Evolutionary conservation across 1,140 invertebrate genomes (phyloP), one percentile per base, ranked within the genome.

Genomic region (Leptinotarsa defecta): DNA sequence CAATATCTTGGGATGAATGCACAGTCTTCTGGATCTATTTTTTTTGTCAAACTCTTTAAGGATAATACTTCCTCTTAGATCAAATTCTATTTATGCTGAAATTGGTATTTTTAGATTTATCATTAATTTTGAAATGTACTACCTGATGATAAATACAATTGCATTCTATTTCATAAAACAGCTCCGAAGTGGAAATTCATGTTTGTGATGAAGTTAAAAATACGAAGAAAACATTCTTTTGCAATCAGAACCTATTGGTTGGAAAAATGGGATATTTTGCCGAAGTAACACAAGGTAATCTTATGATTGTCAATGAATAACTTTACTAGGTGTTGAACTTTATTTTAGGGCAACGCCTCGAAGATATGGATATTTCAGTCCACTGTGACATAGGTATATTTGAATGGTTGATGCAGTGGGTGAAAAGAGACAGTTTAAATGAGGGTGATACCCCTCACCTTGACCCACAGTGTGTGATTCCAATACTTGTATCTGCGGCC

Each of bases 361-460:
- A 96, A 84, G 96, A 97, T 79, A 97, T 98, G 89, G 96, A 98
- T 81, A 97, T 98, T 78, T 97, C 96, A 0, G 96, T 98, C 1
- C 96, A 98, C 85, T 98, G 96, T 85, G 96, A 98, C 86, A 93
- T 98, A 67, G 91, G 90, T 68, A 93, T 94, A 77, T 98, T 98
- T 85, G 96, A 98, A 78, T 98, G 96, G 96, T 86, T 98, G n/a
- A 96, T 98, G 92, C 90, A 92, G 78, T 98, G 96, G 95, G 94
- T 97, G 0, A 94, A 94, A 84, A 90, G 91, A 67, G 92, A 93
- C 77, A 86, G 89, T 0, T 89, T 90, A 52, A 86, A 90, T 71
- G 89, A 91, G 75, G 90, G 90, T 74, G 88, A 90, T 70, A 91
- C 91, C 86, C 94, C 94, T 3, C 86, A 91, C 76, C 86, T 96